phyloP scores from a whole-genome alignment of 2,888 invertebrate species.

The Hofmannophila pseudospretella region DNA sequence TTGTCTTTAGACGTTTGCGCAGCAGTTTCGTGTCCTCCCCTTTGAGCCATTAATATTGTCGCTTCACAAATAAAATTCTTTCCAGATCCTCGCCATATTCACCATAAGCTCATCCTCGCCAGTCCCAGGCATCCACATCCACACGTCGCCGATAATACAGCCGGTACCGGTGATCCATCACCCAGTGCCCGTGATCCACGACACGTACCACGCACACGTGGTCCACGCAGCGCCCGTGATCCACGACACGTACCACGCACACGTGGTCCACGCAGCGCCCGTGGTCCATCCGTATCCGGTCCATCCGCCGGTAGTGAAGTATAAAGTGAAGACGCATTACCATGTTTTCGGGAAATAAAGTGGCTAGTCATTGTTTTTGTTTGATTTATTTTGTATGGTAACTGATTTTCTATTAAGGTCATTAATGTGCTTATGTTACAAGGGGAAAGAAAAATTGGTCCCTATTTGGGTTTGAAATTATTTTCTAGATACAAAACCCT shows the following conservation, averaged over 20 bases:
- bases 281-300: too few relatives aligned
- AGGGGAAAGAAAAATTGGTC: too few relatives aligned
- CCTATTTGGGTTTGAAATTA: too few relatives aligned
- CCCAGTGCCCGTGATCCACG: conserved; percentile 9
- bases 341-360: conserved; percentile 34
- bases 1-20: too few relatives aligned
- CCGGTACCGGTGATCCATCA: conserved; percentile 3
- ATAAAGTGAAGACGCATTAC: conserved; percentile 40
- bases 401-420: too few relatives aligned
- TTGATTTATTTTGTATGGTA: too few relatives aligned
- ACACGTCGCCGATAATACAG: conserved; percentile 18
- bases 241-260: conserved; percentile 2
- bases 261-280: conserved; percentile 7
- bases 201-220: neutral
- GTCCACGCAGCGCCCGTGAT: conserved; percentile 14
- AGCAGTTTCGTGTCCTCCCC: too few relatives aligned
- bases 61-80: too few relatives aligned
- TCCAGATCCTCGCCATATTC: conserved; percentile 18
- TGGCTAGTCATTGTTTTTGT: too few relatives aligned
- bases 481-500: too few relatives aligned
- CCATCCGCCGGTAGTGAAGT: conserved; percentile 27
- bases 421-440: too few relatives aligned
- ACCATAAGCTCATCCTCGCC: conserved; percentile 16
- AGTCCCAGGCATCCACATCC: conserved; percentile 30
- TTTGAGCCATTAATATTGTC: too few relatives aligned